Conservation (phyloP, 2,888 invertebrate species). For the Nemapogon koenigi region DNA sequence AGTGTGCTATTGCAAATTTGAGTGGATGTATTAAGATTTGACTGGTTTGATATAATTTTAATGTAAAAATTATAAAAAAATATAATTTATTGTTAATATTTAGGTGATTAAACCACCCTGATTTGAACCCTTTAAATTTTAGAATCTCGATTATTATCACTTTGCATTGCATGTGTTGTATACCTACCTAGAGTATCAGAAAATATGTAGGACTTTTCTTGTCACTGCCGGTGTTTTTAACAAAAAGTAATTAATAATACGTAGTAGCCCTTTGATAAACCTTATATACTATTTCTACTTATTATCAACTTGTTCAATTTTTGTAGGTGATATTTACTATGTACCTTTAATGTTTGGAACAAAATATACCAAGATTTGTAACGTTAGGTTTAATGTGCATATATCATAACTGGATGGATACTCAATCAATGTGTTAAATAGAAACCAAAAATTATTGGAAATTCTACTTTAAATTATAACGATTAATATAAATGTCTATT, state of each 20-base stretch:
- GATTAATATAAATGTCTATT: constrained; percentile 60
- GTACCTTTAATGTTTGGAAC: constrained; percentile 57
- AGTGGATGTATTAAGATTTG: constrained; percentile 47
- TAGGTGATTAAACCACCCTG: too few relatives aligned
- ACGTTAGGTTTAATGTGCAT: constrained; percentile 38
- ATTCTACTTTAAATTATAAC: constrained; percentile 50
- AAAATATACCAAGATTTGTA: constrained; percentile 49
- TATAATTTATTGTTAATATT: too few relatives aligned
- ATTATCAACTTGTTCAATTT: constrained; percentile 54
- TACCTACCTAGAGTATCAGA: too few relatives aligned
- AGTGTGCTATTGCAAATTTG: constrained; percentile 42
- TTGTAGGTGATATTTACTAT: constrained; percentile 60
- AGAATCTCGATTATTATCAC: too few relatives aligned
- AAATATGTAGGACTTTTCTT: constrained; percentile 35
- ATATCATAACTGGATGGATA: constrained; percentile 35
- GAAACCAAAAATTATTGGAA: constrained; percentile 59
- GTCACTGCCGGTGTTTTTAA: constrained; percentile 58
- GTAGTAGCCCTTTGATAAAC: constrained; percentile 55
- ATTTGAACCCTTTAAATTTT: too few relatives aligned
- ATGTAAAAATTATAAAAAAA: too few relatives aligned
- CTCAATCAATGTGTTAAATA: constrained; percentile 50
- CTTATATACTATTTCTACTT: constrained; percentile 52
- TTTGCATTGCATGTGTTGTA: too few relatives aligned
- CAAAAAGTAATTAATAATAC: constrained; percentile 37
- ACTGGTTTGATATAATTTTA: constrained; percentile 39